Base-by-base conservation (phyloP, 2,797 vertebrate species). In the Mionectes olivaceus region DNA sequence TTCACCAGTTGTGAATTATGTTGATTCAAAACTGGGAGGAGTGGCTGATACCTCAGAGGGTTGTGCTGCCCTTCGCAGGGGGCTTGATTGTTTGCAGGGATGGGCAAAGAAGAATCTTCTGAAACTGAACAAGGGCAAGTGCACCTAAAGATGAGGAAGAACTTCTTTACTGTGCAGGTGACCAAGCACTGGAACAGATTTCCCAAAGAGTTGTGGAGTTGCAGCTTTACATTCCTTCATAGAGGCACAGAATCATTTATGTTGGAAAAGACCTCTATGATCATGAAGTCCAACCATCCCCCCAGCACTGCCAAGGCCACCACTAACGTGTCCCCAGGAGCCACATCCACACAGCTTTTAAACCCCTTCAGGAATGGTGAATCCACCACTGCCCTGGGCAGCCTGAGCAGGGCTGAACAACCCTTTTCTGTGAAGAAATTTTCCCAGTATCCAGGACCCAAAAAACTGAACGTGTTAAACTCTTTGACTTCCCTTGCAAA, bases 11-110 rank as follows among this genome's bases (percentile, higher is more conserved):
- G 19, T 13, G 12, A 43, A 9, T 28, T 8, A 2, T 19, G 5
- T 5, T 23, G 17, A 16, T 23, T 13, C 43, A 79, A n/a, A 43
- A 18, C 11, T 24, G 19, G 4, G 61, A n/a, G 18, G 14, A 35
- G 35, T 28, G 33, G 14, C 41, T 0, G 1, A 28, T 25, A 33
- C 19, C 22, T 47, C 50, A 56, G 27, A 24, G 35, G 5, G 21
- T 41, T 49, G 19, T 55, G 49, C 32, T 27, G n/a, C 19, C 41
- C 23, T 43, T 82, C 41, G 28, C 11, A 49, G 55, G 47, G 7
- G 22, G 17, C 47, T 53, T 10, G 4, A 1, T 0, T 8, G 25
- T 8, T 17, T 14, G 1, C 39, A 15, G 37, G 44, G 23, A 52
- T 4, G 28, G 19, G 37, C n/a, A 80, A 11, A 73, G 39, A 60